A percentile compares a stretch with the other conserved stretches of the same genome.
phyloP scores from a whole-genome alignment of 2,113 vertebrate species.

The Burhinus bistriatus region DNA sequence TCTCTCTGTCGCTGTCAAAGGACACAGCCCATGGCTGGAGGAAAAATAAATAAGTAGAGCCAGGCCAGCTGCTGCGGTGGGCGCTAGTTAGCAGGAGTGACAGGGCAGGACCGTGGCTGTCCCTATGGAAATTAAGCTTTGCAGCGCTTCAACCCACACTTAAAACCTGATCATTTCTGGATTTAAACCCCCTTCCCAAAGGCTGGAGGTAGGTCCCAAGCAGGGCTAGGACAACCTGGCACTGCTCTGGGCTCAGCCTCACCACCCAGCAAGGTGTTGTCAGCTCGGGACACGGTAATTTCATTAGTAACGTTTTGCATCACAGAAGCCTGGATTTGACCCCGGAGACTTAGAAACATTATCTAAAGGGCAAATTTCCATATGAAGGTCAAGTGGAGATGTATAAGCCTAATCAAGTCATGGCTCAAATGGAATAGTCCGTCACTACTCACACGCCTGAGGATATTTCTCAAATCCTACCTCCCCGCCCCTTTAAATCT shows the following conservation, averaged over 20 bases:
- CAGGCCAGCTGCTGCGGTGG: background rate
- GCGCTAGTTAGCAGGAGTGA: background rate
- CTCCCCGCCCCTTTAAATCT: background rate
- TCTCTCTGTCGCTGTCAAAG: background rate
- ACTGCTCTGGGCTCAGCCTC: background rate
- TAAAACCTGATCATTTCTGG: background rate
- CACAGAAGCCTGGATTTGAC: slow-evolving; percentile 19
- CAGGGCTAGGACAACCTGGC: background rate
- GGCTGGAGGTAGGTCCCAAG: background rate
- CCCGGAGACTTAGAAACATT: background rate
- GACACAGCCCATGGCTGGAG: background rate
- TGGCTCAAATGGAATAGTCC: background rate
- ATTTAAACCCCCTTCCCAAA: background rate
- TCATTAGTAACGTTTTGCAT: slow-evolving; percentile 7
- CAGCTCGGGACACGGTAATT: background rate
- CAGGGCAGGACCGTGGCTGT: background rate
- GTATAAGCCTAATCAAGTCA: background rate
- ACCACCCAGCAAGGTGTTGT: background rate
- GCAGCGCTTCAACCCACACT: background rate
- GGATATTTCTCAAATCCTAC: background rate
- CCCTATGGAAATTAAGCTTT: background rate
- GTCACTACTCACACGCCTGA: background rate
- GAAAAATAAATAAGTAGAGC: background rate
- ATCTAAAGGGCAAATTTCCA: slow-evolving; percentile 3
- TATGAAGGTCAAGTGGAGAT: slow-evolving; percentile 9